phyloP scores from a whole-genome alignment of 2,113 vertebrate genomes.

The Neolamprologus brichardi region DNA sequence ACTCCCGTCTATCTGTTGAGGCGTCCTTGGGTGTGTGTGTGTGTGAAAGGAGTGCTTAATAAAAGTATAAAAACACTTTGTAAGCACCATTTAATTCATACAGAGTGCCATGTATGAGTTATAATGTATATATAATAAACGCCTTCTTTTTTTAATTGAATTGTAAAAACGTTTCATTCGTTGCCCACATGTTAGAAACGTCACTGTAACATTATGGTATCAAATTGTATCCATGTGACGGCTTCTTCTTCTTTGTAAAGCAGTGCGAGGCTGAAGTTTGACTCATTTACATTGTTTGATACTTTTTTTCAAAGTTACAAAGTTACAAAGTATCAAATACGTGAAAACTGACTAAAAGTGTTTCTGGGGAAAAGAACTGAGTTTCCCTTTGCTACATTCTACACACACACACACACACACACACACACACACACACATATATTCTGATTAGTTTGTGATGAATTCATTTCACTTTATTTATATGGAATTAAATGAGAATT shows the following conservation, averaged over 20 bases:
- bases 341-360: neutral
- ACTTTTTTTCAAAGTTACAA: neutral
- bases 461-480: neutral
- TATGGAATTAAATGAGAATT: neutral
- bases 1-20: neutral
- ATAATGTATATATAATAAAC: neutral
- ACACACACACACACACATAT: rapidly evolving
- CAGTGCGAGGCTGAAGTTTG: rapidly evolving
- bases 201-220: neutral
- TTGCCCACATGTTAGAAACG: neutral
- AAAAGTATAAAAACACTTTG: neutral
- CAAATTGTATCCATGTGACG: neutral
- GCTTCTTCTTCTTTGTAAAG: neutral
- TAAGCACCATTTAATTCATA: neutral
- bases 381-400: too few species aligned
- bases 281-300: neutral
- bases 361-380: neutral
- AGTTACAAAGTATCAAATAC: rapidly evolving
- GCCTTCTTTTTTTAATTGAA: rapidly evolving
- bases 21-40: rapidly evolving
- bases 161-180: neutral
- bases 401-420: too few species aligned
- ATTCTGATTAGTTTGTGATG: neutral
- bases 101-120: neutral
- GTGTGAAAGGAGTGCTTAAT: neutral